These are phyloP conservation scores for Sebastes glaucus DNA, from an alignment of 2,797 vertebrate species.

Conservation along the genomic window DNA sequence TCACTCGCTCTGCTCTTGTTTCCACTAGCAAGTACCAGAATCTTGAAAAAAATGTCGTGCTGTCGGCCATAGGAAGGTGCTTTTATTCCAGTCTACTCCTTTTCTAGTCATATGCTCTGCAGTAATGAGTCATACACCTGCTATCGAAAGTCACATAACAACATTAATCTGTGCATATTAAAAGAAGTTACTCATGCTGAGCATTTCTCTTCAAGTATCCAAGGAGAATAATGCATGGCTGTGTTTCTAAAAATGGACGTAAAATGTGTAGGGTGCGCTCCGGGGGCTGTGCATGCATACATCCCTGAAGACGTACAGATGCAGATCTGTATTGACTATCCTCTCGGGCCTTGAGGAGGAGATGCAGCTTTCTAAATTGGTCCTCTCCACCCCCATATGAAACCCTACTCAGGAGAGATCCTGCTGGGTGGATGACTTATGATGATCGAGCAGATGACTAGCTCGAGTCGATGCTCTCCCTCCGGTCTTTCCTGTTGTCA, in stretches of 20 bases:
- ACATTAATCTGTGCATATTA: slow-evolving; percentile 3
- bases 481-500: slow-evolving; percentile 49
- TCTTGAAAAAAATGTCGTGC: neutral
- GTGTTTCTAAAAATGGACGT: slow-evolving; percentile 48
- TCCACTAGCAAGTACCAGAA: neutral
- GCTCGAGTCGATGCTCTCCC: slow-evolving; percentile 34
- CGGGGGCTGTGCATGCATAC: slow-evolving; percentile 18
- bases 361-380: slow-evolving; percentile 56
- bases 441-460: slow-evolving; percentile 35
- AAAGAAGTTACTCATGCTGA: slow-evolving; percentile 18
- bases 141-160: slow-evolving; percentile 33
- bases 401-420: slow-evolving; percentile 39
- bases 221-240: slow-evolving; percentile 31
- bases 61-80: neutral
- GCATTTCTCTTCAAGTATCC: slow-evolving; percentile 31
- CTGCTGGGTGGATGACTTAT: slow-evolving; percentile 43
- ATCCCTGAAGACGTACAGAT: slow-evolving; percentile 41
- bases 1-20: slow-evolving; percentile 27
- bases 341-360: slow-evolving; percentile 39
- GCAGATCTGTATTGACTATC: slow-evolving; percentile 60
- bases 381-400: slow-evolving; percentile 56
- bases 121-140: slow-evolving; percentile 60
- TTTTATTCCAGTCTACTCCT: slow-evolving; percentile 1
- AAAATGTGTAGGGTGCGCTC: slow-evolving; percentile 20
- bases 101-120: slow-evolving; percentile 31